Evolutionary conservation across 2,797 vertebrate genomes (phyloP), one percentile per base, ranked within the genome.

Genomic region (Petrocephalus sullivani): DNA sequence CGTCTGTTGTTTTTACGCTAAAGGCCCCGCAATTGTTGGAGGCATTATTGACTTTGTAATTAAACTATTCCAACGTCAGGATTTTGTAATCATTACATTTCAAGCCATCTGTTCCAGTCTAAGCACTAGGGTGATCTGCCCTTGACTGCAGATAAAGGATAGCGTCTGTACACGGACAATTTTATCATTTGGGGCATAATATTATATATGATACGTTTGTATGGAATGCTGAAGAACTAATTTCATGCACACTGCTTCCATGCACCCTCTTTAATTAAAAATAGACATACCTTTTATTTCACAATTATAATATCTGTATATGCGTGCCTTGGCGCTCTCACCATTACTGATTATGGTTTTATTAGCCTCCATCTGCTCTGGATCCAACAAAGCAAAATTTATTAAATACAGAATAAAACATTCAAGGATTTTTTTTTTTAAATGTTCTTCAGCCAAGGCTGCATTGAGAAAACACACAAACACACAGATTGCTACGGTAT

Each of bases 21-120:
- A 96, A 97, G 97, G 92, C 95, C 96, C 92, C 90, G 95, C 95
- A 95, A 96, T 96, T 97, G 97, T 97, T 97, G 96, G 95, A 94
- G 95, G 93, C 97, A 95, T 96, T 99, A 98, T 99, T 99, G 98
- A 99, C 98, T 98, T 97, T 98, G 98, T 97, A 99, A 99, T 99
- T 99, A 99, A 99, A 99, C 97, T 97, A 98, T 99, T 98, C 98
- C 98, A 97, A 97, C 96, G 96, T 97, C 95, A 95, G 97, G 96
- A 98, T 98, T 98, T 97, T 98, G 97, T 98, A 98, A 98, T 99
- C 97, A 98, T 96, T 92, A 94, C 96, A 97, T 97, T 97, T 95
- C 95, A 95, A 95, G 92, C 98, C 98, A 99, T 99, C 98, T 99
- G 98, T 97, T 96, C 95, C 94, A 93, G 94, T 92, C 92, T 92